Conservation (phyloP, 2,888 invertebrate genomes). For the Strigamia crassipes region DNA sequence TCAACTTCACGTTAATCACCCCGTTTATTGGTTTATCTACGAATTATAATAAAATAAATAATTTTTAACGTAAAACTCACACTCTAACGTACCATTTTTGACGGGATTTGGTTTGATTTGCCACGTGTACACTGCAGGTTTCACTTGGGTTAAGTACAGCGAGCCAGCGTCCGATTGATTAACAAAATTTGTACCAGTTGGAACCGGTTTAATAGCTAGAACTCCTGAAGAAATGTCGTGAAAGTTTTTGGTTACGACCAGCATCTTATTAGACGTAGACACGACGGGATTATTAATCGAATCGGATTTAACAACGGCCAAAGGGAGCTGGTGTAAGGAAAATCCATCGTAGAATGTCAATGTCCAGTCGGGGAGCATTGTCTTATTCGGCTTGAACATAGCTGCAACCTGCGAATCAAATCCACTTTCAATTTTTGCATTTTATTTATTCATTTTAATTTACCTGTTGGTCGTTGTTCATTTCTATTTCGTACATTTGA, state of each 20-base stretch:
- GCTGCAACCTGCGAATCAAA: not conserved
- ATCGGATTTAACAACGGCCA: not conserved
- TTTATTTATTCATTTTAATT: not conserved
- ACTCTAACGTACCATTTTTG: not conserved
- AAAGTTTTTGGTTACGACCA: not conserved
- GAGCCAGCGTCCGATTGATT: not conserved
- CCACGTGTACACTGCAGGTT: not conserved
- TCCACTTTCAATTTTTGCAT: not conserved
- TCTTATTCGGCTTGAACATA: not conserved
- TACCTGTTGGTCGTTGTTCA: not conserved
- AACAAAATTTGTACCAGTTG: not conserved
- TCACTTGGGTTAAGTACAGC: not conserved
- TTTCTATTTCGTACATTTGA: not conserved
- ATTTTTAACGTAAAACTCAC: not conserved
- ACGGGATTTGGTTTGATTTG: not conserved
- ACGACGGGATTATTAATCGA: not conserved
- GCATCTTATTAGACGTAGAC: not conserved
- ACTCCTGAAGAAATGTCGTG: not conserved
- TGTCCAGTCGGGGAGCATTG: not conserved
- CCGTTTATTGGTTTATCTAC: not conserved
- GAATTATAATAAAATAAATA: not conserved
- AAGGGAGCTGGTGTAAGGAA: not conserved
- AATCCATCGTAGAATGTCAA: not conserved
- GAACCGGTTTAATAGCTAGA: not conserved
- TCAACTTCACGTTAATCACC: not conserved